A percentile compares a stretch with the other conserved stretches of the same genome.
phyloP scores from a whole-genome alignment of 2,888 invertebrate species.

The Papilio protenor region DNA sequence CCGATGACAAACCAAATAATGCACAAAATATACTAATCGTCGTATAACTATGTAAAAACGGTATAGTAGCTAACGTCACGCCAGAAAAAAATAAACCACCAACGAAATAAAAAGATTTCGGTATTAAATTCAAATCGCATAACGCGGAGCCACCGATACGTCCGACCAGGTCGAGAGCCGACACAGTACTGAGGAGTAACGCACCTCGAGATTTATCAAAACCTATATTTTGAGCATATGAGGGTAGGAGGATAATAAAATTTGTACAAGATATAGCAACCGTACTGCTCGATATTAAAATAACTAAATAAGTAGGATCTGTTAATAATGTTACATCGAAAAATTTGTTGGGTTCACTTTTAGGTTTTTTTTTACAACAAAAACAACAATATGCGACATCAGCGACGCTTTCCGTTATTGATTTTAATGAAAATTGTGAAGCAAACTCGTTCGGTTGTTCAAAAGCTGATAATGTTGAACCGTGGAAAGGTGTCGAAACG shows the following conservation, averaged over 20 bases:
- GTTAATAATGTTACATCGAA: constrained; percentile 89
- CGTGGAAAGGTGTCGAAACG: constrained; percentile 93
- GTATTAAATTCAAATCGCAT: constrained; percentile 90
- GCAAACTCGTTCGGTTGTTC: constrained; percentile 91
- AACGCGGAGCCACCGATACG: constrained; percentile 93
- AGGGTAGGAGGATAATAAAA: constrained; percentile 92
- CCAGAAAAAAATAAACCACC: constrained; percentile 92
- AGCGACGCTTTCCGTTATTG: constrained; percentile 85
- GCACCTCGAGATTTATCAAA: constrained; percentile 90
- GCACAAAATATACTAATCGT: constrained; percentile 88
- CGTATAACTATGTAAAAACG: constrained; percentile 86
- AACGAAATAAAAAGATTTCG: constrained; percentile 92
- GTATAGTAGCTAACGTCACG: constrained; percentile 88
- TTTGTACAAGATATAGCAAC: constrained; percentile 95
- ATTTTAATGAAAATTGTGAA: constrained; percentile 90
- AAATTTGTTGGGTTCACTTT: constrained; percentile 83
- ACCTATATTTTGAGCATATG: constrained; percentile 88
- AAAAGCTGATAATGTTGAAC: constrained; percentile 90
- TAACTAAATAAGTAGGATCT: constrained; percentile 92
- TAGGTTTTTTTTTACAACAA: constrained; percentile 70
- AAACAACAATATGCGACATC: constrained; percentile 78
- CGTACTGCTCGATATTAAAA: constrained; percentile 92
- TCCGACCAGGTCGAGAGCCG: constrained; percentile 91
- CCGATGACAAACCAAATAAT: constrained; percentile 91
- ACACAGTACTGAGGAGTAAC: constrained; percentile 90